Percentiles rank a stretch among this genome's conserved stretches.
phyloP scores from a whole-genome alignment of 1,140 invertebrate species.

The Tachypleus tridentatus region DNA sequence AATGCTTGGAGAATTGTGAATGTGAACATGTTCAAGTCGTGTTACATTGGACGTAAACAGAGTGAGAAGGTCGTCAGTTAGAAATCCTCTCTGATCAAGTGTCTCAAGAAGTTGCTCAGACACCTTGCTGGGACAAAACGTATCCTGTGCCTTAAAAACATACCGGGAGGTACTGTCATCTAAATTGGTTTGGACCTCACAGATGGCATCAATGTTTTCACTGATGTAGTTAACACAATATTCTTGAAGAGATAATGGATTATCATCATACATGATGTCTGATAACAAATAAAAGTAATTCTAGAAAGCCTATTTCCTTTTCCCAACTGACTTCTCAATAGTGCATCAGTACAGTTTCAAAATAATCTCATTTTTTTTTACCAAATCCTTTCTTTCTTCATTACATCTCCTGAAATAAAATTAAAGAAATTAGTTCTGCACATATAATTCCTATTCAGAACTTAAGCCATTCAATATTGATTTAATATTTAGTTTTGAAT shows the following conservation, averaged over 20 bases:
- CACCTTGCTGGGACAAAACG: constrained; percentile 52
- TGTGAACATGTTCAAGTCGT: constrained; percentile 41
- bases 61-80: constrained; percentile 49
- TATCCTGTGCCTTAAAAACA: constrained; percentile 48
- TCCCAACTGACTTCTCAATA: too few relatives aligned
- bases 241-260: constrained; percentile 47
- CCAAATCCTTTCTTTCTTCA: too few relatives aligned
- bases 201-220: constrained; percentile 50
- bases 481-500: too few relatives aligned
- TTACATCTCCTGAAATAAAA: too few relatives aligned
- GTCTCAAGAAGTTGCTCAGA: constrained; percentile 51
- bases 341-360: too few relatives aligned
- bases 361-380: too few relatives aligned
- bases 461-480: too few relatives aligned
- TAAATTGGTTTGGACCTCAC: constrained; percentile 31
- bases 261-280: constrained; percentile 45
- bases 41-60: constrained; percentile 53
- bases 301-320: too few relatives aligned
- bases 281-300: too few relatives aligned
- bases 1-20: constrained; percentile 37
- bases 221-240: constrained; percentile 55
- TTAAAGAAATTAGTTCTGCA: too few relatives aligned
- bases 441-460: too few relatives aligned
- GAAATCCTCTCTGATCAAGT: constrained; percentile 47
- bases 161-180: constrained; percentile 35